A percentile compares a stretch with the other conserved stretches of the same genome.
Evolutionary conservation across 2,888 invertebrate genomes (phyloP).

Genomic region (Eueremaeus valkanovi): DNA sequence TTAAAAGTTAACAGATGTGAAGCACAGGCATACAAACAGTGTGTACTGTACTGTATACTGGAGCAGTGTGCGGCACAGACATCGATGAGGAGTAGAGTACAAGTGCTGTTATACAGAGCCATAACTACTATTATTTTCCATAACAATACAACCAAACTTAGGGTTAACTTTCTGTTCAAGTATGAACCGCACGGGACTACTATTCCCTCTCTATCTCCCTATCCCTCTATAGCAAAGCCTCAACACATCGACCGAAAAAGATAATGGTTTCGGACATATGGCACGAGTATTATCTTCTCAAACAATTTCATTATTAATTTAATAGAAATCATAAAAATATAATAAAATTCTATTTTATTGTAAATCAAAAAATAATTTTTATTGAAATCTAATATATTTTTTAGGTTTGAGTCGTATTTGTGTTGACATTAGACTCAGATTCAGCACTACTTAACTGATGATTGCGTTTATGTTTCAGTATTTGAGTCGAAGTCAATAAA

Average conservation of each 20-base stretch:
- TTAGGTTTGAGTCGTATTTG: neutral
- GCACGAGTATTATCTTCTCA: slow-evolving; percentile 28
- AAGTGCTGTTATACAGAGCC: slow-evolving; percentile 26
- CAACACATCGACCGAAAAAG: slow-evolving; percentile 8
- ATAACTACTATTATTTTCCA: slow-evolving; percentile 34
- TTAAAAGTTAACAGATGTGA: slow-evolving; percentile 34
- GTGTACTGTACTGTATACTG: too few relatives aligned
- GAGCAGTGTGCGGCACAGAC: neutral
- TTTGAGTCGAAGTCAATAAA: slow-evolving; percentile 72
- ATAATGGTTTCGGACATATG: slow-evolving; percentile 22
- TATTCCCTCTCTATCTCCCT: neutral
- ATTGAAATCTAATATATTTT: neutral
- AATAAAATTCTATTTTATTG: slow-evolving; percentile 13
- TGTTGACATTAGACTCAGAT: neutral
- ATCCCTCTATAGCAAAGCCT: neutral
- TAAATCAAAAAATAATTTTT: neutral
- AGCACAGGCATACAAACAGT: neutral
- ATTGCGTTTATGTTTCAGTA: slow-evolving; percentile 68
- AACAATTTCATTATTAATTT: slow-evolving; percentile 17
- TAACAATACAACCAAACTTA: slow-evolving; percentile 29
- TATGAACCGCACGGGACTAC: slow-evolving; percentile 31
- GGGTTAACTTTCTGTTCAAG: slow-evolving; percentile 32
- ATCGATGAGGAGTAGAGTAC: neutral
- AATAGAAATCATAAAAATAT: slow-evolving; percentile 18
- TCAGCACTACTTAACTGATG: slow-evolving; percentile 34